Evolutionary conservation across 1,140 invertebrate genomes (phyloP), one percentile per base, ranked within the genome.

Genomic region (Trissolcus basalis): DNA sequence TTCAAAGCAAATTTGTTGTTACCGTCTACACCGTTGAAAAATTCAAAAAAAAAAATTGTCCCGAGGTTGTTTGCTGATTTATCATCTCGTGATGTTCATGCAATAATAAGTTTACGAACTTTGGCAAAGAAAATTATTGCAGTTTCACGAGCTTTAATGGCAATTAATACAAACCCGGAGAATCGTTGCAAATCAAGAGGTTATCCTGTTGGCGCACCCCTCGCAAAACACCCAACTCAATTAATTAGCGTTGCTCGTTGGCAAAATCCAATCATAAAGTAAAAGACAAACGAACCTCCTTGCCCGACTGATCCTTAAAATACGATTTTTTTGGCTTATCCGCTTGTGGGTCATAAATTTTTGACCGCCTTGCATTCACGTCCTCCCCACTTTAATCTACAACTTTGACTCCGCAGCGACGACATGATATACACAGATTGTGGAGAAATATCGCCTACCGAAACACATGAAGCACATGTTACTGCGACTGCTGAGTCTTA

Each of bases 331-430:
- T 64, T 59, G 48, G 39, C 32, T 56, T 48, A 16, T 12, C 51
- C 48, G 39, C 55, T 61, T 35, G 33, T 39, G n/a, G 39, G 56
- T 55, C 44, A 70, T 78, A 78, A 78, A 78, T 78, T 73, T 78
- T 78, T 73, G 49, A 69, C 59, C 76, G 45, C 60, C 69, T 15
- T 69, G 54, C 70, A 73, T 73, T n/a, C 50, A 61, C 55, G 70
- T 78, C 76, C 76, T 70, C 64, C 67, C 65, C 65, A 63, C 70
- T 71, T 74, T 74, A 78, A 74, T 78, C 67, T 74, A 78, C 77
- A 70, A 70, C 77, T 78, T 74, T 68, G 77, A 74, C 63, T 74
- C 56, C 33, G 47, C 58, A 54, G 65, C 69, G 64, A 60, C 76
- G 65, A 78, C 76, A 70, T 70, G 76, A 78, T 78, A 73, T 73